Evolutionary conservation across 2,888 invertebrate species (phyloP).

Genomic region (Sarcophaga subvicina): DNA sequence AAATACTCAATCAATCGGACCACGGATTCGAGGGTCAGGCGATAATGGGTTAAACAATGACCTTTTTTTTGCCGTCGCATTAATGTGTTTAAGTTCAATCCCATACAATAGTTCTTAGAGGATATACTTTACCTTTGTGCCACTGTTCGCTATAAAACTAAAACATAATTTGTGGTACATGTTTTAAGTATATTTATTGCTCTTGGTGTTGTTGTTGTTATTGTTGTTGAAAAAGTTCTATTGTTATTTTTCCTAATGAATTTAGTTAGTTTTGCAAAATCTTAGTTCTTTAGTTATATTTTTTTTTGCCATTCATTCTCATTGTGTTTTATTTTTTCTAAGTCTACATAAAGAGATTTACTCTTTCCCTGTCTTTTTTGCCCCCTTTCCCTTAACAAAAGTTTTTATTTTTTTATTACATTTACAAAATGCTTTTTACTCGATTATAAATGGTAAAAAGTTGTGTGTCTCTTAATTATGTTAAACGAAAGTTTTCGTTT

Average conservation of each 20-base stretch:
- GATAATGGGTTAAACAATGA: no score
- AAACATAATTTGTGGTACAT: slow-evolving; percentile 21
- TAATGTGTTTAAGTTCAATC: no score
- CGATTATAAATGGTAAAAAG: slow-evolving; percentile 67
- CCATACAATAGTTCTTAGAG: no score
- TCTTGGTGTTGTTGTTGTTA: not conserved
- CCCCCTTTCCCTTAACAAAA: not conserved
- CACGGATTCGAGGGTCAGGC: no score
- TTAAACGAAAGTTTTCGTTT: slow-evolving; percentile 63
- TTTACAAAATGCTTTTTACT: slow-evolving; percentile 61
- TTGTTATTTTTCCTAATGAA: slow-evolving; percentile 66
- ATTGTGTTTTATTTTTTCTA: not conserved
- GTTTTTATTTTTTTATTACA: slow-evolving; percentile 49
- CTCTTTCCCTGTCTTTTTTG: slow-evolving; percentile 9
- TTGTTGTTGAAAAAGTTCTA: slow-evolving; percentile 51
- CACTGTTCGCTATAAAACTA: slow-evolving; percentile 23
- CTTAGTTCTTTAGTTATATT: slow-evolving; percentile 34
- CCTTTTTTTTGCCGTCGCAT: no score
- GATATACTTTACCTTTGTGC: not conserved
- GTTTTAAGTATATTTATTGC: slow-evolving; percentile 18
- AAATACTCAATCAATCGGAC: no score
- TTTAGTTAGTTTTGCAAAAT: slow-evolving; percentile 63
- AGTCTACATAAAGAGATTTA: not conserved
- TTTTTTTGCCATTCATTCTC: slow-evolving; percentile 1
- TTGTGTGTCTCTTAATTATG: slow-evolving; percentile 65